Base-by-base conservation (phyloP, 2,113 vertebrate genomes). In the Helogale parvula region DNA sequence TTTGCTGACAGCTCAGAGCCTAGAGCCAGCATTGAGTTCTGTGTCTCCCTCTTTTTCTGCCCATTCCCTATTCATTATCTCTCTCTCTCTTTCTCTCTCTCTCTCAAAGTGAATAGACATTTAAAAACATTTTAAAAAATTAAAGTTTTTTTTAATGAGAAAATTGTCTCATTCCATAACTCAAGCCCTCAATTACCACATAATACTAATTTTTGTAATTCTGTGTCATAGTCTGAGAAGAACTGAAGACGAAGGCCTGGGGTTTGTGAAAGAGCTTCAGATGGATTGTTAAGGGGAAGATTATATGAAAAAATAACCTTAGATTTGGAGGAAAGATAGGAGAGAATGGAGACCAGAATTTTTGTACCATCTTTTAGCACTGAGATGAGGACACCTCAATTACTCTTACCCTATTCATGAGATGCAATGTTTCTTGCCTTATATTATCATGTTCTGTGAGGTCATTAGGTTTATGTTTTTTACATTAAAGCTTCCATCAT, bases 381-480 rank as follows among this genome's bases (percentile, higher is more conserved):
- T 82, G 92, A 76, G 71, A 4, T 81, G 13, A 85, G 4, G 16
- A 82, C 11, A 38, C 1, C 14, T 80, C 35, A 97, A 31, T 50
- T 76, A 96, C 52, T 96, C 82, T 91, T 95, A 68, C 57, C 92
- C 52, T 50, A 76, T 88, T 97, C 97, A 87, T 79, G 88, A 0
- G 0, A 68, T 97, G n/a, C 93, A 96, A 82, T 35, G 90, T 72
- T 97, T 98, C 6, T 94, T 97, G 15, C n/a, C 69, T 88, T 87
- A 72, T 93, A 85, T 93, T 97, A 66, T 97, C 57, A 86, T 97
- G 35, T 82, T 98, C 54, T 84, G 54, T 50, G 19, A 97, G 88
- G 97, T 97, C 84, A 96, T 84, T 96, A 95, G 60, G 88, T 97
- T 98, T 98, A 88, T 90, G 71, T 92, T 98, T 97, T 87, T 79